Base-by-base conservation (phyloP, 2,888 invertebrate species). In the Deilephila porcellus region DNA sequence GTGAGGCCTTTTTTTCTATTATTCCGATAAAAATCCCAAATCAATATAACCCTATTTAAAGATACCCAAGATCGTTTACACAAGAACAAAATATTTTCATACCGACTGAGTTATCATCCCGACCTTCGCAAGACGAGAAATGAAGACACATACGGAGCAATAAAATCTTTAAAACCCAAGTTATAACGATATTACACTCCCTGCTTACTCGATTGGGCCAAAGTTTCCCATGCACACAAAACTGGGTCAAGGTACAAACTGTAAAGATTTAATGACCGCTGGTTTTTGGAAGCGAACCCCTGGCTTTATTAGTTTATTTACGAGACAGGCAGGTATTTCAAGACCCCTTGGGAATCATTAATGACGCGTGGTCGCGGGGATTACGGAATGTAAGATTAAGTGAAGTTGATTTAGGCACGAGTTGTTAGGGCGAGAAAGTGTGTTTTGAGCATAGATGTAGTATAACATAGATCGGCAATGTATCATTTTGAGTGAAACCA, bases 211-310 rank as follows among this genome's bases (percentile, higher is more conserved):
- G 7, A n/a, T n/a, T 7, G 56, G 17, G 56, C 19, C n/a, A 56
- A n/a, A 56, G 72, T 76, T 80, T 79, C 74, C 76, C 76, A 56
- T 56, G 56, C 56, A 56, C n/a, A 3, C 71, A 79, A 73, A 84
- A 85, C 78, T 88, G 76, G 88, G 88, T 85, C 88, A 88, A 88
- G 88, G 88, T 82, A 78, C 77, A 74, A 82, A 80, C 81, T 85
- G 84, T 86, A 85, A 87, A 88, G 84, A 85, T 88, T 87, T 85
- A 87, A 86, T 86, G 82, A 83, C 81, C 77, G 80, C 71, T 82
- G 80, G 84, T 81, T 84, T 83, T 82, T 79, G 81, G 80, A 71
- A 37, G n/a, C 70, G 80, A 63, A 52, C 73, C 62, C 53, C 60
- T n/a, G n/a, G 72, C 72, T 70, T 74, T 74, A 82, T 81, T 83